Base-by-base conservation (phyloP, 2,113 vertebrate genomes). In the Bucco capensis region DNA sequence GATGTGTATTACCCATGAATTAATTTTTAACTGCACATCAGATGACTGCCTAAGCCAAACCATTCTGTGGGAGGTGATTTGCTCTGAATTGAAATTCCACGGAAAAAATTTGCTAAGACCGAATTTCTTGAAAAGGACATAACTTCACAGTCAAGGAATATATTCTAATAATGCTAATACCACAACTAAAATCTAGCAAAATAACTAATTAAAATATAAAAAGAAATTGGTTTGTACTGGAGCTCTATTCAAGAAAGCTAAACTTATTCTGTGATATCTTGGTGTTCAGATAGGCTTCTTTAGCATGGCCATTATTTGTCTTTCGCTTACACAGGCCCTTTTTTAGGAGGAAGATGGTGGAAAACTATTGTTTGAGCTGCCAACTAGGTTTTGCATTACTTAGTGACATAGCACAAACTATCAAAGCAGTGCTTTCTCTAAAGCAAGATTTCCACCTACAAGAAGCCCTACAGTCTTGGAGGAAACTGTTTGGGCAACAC, bases 241-340 rank as follows among this genome's bases (percentile, higher is more conserved):
- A 90, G 3, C 0, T 66, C 70, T 65, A 30, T 50, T 73, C 0
- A 60, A 56, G 78, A 65, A 19, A 1, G 2, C 5, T 35, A 46
- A 60, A 40, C 21, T 33, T 69, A 9, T 31, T 88, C 49, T 54
- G 10, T 65, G 24, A 27, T 65, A 10, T 38, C 14, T 33, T 77
- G 18, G 4, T 87, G 25, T 62, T 88, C 6, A 13, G 5, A 30
- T 3, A 57, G 23, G 44, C 17, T 49, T 78, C 42, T 69, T 53
- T 5, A 24, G 4, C 25, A 21, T 30, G 56, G 10, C 7, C 17
- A 58, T 49, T 21, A 42, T 6, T 56, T 60, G 22, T 21, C 38
- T 88, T 53, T 80, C 42, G n/a, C 10, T 61, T 42, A 38, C 13
- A 54, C 13, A 62, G n/a, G 2, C 6, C 8, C 4, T n/a, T 56